A percentile compares a stretch with the other conserved stretches of the same genome.
phyloP scores from a whole-genome alignment of 2,797 vertebrate species.

The Enteromius mattozi region DNA sequence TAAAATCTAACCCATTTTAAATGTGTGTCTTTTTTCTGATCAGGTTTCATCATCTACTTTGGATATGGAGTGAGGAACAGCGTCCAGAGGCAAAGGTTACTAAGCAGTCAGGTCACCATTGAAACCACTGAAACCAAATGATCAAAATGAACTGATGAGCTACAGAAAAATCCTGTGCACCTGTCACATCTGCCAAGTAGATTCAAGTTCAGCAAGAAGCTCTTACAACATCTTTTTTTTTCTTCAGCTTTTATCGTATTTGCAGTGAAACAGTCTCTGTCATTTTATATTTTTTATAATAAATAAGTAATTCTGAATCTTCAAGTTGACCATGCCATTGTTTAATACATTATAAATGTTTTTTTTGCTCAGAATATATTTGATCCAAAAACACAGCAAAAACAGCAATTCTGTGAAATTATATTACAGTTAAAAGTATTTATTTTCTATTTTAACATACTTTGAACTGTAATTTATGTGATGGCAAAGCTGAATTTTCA shows the following conservation, averaged over 20 bases:
- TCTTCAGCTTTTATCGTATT: neutral
- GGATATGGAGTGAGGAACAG: slow-evolving; percentile 82
- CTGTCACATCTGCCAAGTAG: neutral
- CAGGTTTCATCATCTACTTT: slow-evolving; percentile 87
- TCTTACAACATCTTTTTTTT: neutral
- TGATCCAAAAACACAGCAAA: neutral
- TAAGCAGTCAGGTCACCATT: slow-evolving; percentile 32
- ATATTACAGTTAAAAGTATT: too few species aligned
- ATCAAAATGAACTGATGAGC: slow-evolving; percentile 2
- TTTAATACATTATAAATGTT: neutral
- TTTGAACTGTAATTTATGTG: neutral
- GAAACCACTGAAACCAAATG: slow-evolving; percentile 64
- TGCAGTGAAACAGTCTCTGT: neutral
- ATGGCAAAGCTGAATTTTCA: neutral
- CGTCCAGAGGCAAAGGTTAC: slow-evolving; percentile 69
- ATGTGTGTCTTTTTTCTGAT: slow-evolving; percentile 6
- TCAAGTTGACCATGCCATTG: neutral
- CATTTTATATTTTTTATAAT: slow-evolving; percentile 22
- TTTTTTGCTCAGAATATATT: neutral
- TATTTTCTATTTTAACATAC: neutral
- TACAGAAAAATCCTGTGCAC: neutral
- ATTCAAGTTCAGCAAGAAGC: neutral
- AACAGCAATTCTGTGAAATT: neutral
- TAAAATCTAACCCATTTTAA: neutral
- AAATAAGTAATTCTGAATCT: neutral